These are phyloP conservation scores for Dynastes tityus DNA, from an alignment of 2,888 invertebrate genomes.

Conservation along the genomic window DNA sequence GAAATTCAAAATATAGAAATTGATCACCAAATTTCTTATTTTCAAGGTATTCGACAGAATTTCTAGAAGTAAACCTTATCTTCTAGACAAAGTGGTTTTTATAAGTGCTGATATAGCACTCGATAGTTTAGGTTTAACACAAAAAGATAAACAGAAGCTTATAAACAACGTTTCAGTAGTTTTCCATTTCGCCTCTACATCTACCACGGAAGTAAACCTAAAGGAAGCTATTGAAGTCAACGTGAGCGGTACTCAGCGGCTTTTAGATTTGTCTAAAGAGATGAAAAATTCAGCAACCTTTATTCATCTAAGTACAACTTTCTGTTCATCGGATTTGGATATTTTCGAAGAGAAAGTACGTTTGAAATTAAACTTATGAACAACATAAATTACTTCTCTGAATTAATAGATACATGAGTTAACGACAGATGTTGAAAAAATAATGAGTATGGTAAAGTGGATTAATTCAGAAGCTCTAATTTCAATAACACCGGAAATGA, in stretches of 20 bases:
- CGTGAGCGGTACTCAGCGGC: not conserved
- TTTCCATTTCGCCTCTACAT: not conserved
- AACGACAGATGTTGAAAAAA: not conserved
- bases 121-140: not conserved
- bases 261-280: not conserved
- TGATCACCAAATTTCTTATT: too few relatives aligned
- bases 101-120: not conserved
- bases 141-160: not conserved
- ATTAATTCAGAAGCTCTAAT: not conserved
- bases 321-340: not conserved
- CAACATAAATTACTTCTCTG: not conserved
- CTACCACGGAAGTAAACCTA: not conserved
- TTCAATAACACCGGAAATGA: not conserved
- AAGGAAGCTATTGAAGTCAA: not conserved
- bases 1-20: too few relatives aligned
- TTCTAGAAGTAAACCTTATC: not conserved
- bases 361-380: not conserved
- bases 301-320: not conserved
- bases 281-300: not conserved
- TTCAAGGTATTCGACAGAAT: not conserved
- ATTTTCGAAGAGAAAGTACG: not conserved
- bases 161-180: not conserved
- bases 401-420: not conserved
- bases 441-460: not conserved
- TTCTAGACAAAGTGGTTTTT: not conserved